These are phyloP conservation scores for Hydropsyche betteni DNA, from an alignment of 2,888 invertebrate species.

Conservation along the genomic window DNA sequence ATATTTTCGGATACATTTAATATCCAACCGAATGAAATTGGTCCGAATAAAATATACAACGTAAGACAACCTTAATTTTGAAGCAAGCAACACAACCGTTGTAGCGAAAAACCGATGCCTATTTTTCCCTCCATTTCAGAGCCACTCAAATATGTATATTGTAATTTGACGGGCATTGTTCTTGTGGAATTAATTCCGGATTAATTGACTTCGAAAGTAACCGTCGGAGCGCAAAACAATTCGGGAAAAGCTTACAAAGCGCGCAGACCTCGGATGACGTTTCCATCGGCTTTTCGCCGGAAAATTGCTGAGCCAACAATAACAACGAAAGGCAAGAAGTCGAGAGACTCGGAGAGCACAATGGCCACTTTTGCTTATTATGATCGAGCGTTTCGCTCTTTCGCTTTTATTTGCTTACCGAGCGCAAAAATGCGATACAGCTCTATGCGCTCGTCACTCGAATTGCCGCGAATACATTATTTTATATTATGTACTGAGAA, in stretches of 20 bases:
- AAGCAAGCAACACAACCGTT: too few species aligned
- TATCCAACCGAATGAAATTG: too few species aligned
- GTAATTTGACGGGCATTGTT: too few species aligned
- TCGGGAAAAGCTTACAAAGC: constrained; percentile 18
- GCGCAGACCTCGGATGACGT: background rate
- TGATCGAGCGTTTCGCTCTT: constrained; percentile 36
- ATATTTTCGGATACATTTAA: too few species aligned
- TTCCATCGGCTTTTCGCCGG: constrained; percentile 5
- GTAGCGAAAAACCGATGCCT: too few species aligned
- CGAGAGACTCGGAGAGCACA: constrained; percentile 23
- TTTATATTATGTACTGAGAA: constrained; percentile 5
- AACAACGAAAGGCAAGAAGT: constrained; percentile 26
- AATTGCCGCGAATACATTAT: constrained; percentile 24
- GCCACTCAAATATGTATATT: too few species aligned
- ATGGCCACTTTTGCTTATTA: constrained; percentile 35
- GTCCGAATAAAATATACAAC: too few species aligned
- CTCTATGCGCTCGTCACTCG: constrained; percentile 5
- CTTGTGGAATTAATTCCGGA: too few species aligned
- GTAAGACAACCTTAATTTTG: too few species aligned
- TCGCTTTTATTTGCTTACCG: constrained; percentile 33
- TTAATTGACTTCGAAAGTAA: too few species aligned
- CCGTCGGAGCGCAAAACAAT: background rate
- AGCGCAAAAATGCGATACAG: constrained; percentile 15
- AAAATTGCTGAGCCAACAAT: constrained; percentile 36
- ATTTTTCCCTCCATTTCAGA: too few species aligned